Evolutionary conservation across 2,888 invertebrate species (phyloP).

Genomic region (Seira musarum): DNA sequence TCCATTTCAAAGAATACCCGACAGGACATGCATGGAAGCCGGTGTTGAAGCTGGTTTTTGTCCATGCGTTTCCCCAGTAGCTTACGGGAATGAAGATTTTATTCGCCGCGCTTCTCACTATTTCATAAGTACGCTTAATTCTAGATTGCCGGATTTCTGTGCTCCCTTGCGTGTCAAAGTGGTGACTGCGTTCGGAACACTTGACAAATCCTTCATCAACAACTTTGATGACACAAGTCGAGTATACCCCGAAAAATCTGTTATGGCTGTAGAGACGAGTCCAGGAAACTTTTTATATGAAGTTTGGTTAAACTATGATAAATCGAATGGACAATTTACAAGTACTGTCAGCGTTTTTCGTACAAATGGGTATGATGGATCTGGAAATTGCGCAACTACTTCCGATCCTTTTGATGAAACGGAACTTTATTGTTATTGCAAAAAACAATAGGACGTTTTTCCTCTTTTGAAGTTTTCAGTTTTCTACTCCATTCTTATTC

Average conservation of each 20-base stretch:
- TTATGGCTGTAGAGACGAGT: constrained; percentile 53
- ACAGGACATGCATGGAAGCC: constrained; percentile 52
- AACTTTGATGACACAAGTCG: no score
- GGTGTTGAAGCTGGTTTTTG: constrained; percentile 59
- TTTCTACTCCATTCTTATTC: no score
- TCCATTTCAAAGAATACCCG: constrained; percentile 44
- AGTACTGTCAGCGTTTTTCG: constrained; percentile 40
- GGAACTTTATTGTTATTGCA: no score
- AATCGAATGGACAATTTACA: constrained; percentile 20
- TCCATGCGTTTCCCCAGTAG: constrained; percentile 48
- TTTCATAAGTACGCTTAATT: constrained; percentile 53
- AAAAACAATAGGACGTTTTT: no score
- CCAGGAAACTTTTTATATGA: constrained; percentile 66
- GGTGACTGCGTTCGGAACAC: constrained; percentile 53
- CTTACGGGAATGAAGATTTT: constrained; percentile 48
- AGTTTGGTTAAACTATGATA: constrained; percentile 53
- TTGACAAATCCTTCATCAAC: not conserved
- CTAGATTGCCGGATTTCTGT: constrained; percentile 50
- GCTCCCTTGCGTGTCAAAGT: constrained; percentile 26
- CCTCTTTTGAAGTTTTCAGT: no score
- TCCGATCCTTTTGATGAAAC: no score
- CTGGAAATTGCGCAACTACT: no score
- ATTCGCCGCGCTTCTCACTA: constrained; percentile 37
- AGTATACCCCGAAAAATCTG: constrained; percentile 17
- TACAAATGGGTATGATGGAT: no score